Evolutionary conservation across 2,113 vertebrate genomes (phyloP).

Genomic region (Lamprotornis superbus): DNA sequence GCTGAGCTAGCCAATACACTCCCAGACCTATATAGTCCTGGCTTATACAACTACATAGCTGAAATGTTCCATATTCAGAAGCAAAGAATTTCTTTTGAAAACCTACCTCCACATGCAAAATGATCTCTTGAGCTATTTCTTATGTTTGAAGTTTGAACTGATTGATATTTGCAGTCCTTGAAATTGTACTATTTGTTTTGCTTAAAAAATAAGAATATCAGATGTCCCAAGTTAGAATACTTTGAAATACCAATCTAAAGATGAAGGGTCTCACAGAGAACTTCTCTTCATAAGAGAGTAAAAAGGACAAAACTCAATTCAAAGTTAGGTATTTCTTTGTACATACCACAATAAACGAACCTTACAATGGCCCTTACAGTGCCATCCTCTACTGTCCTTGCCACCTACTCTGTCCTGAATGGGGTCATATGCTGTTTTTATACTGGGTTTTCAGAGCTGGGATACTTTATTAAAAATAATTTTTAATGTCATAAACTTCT

Average conservation of each 20-base stretch:
- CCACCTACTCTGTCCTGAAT: background rate
- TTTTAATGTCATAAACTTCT: background rate
- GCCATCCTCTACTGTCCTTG: background rate
- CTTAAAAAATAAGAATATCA: background rate
- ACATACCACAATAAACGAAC: fast-evolving
- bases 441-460: background rate
- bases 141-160: background rate
- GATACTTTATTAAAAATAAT: background rate
- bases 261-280: background rate
- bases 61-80: background rate
- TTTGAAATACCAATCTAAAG: background rate
- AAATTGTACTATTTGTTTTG: background rate
- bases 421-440: background rate
- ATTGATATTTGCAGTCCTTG: background rate
- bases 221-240: background rate
- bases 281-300: background rate
- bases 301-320: background rate
- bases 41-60: background rate
- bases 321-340: background rate
- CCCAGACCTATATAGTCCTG: background rate
- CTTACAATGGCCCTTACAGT: background rate
- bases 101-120: background rate
- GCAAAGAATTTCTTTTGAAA: background rate
- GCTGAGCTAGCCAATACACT: background rate
- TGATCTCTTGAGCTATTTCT: background rate